Base-by-base conservation (phyloP, 1,140 invertebrate genomes). In the Marisa cornuarietis region DNA sequence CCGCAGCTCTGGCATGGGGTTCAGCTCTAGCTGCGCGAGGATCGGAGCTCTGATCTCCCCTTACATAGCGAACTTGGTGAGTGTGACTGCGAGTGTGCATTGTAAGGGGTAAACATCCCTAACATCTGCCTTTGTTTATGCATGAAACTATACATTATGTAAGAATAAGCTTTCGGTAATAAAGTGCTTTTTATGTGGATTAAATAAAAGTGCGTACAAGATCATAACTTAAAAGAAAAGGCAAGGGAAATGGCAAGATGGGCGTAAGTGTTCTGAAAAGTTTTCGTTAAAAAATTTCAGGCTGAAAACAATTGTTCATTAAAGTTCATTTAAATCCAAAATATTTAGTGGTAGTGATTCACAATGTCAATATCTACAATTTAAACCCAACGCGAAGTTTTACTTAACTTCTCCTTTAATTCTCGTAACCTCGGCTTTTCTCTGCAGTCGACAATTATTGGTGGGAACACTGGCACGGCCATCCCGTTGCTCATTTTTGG, bases 401-500 rank as follows among this genome's bases (percentile, higher is more conserved):
- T 42, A 42, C 0, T 42, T 2, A 42, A 42, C 31, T 42, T 4
- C 31, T 42, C 2, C 31, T 42, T 42, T 42, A 2, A 42, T 42
- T 42, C 0, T 42, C 31, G 22, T 11, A 68, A 68, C 65, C 22
- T 68, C 10, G 13, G 1, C 54, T 8, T 24, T 11, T 68, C 13
- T 31, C 26, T 72, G 16, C 71, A 84, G 83, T 79, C 79, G 8
- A 71, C 65, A 11, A 26, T 81, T 20, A 66, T 84, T 24, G 61
- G 58, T 18, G 79, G 81, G 26, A 42, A 62, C 6, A 22, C 73
- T 6, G 76, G 77, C 49, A 79, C 58, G 52, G 81, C 79, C 8
- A 18, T 84, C 51, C 83, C 85, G 8, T 49, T 82, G 68, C 5
- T 83, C 5, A 63, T 86, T 7, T 85, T 83, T 76, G 84, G 84